phyloP scores from a whole-genome alignment of 2,888 invertebrate genomes.

The Drosophila prolongata region DNA sequence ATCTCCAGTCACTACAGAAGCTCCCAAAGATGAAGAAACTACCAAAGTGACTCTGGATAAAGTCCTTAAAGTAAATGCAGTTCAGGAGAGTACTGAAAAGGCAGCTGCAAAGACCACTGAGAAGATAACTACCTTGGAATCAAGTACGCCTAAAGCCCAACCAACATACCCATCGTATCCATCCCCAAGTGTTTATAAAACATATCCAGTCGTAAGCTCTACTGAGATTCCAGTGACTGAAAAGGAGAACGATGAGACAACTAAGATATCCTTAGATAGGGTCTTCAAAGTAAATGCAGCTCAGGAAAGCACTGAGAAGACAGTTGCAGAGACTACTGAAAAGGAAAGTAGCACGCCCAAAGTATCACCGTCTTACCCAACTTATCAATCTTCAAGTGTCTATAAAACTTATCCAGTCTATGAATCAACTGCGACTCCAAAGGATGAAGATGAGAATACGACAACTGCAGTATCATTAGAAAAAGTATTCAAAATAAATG shows the following conservation, averaged over 20 bases:
- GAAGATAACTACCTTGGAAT: background rate
- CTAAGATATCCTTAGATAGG: background rate
- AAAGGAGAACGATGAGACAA: background rate
- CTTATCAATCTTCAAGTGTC: background rate
- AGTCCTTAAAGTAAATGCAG: constrained; percentile 7
- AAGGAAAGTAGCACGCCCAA: background rate
- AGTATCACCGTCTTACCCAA: background rate
- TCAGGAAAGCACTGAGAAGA: background rate
- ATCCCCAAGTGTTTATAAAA: background rate
- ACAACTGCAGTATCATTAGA: background rate
- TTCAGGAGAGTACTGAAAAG: background rate
- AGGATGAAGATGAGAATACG: background rate
- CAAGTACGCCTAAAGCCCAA: background rate
- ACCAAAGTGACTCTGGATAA: background rate
- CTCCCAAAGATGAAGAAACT: background rate
- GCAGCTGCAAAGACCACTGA: background rate
- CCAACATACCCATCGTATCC: background rate
- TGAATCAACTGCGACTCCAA: background rate
- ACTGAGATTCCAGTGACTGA: background rate
- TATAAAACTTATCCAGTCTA: background rate
- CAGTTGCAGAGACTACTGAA: background rate
- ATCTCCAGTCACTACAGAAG: background rate
- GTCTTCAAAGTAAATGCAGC: constrained; percentile 6
- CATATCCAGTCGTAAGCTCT: background rate
- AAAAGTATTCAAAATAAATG: constrained; percentile 4